These are phyloP conservation scores for Ditylenchus weischeri DNA, from an alignment of 2,888 invertebrate species.

Conservation along the genomic window DNA sequence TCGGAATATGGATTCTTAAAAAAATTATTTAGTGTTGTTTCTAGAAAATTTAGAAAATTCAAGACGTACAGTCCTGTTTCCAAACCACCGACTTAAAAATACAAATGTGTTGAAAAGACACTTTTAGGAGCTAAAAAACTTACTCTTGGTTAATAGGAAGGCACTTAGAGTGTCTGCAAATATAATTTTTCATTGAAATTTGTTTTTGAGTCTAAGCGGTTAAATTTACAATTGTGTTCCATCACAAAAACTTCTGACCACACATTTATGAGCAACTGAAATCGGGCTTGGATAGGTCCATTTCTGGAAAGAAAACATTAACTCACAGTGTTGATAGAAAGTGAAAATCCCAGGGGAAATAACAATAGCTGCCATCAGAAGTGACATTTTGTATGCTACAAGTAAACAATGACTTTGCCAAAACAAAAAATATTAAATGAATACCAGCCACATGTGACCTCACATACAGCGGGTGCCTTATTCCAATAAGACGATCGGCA, in stretches of 20 bases:
- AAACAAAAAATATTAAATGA: neutral
- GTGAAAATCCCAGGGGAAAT: slow-evolving; percentile 45
- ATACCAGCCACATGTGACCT: slow-evolving; percentile 32
- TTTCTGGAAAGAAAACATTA: neutral
- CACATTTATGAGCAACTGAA: slow-evolving; percentile 44
- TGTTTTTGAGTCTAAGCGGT: no score
- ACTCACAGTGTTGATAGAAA: slow-evolving; percentile 46
- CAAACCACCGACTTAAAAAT: slow-evolving; percentile 45
- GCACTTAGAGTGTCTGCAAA: slow-evolving; percentile 38
- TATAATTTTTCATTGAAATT: no score
- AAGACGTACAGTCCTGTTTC: slow-evolving; percentile 33
- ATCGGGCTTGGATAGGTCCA: neutral
- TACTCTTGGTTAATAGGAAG: slow-evolving; percentile 45
- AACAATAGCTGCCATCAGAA: slow-evolving; percentile 45
- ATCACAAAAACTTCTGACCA: slow-evolving; percentile 45
- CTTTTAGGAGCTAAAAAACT: slow-evolving; percentile 10
- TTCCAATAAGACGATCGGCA: slow-evolving; percentile 53
- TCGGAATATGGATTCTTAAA: slow-evolving; percentile 44
- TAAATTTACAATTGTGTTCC: slow-evolving; percentile 42
- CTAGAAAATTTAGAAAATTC: no score
- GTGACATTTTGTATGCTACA: slow-evolving; percentile 45
- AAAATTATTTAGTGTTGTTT: no score
- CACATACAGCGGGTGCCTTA: slow-evolving; percentile 51
- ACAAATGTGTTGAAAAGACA: neutral
- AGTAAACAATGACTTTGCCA: neutral